phyloP scores from a whole-genome alignment of 2,113 vertebrate genomes.

The Eulacestoma nigropectus region DNA sequence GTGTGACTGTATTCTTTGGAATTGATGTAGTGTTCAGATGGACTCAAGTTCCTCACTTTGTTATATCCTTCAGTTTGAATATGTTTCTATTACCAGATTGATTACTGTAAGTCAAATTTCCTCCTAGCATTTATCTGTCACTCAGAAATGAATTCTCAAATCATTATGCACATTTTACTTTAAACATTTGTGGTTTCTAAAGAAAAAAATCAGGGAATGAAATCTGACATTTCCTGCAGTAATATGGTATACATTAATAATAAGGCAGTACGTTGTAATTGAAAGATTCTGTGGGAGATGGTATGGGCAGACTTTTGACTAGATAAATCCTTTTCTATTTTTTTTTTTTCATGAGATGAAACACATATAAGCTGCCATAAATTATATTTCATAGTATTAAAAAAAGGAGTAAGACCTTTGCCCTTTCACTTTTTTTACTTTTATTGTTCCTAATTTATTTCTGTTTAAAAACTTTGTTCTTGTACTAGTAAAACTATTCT shows the following conservation, averaged over 20 bases:
- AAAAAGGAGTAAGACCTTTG: background rate
- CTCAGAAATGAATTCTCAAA: conserved; percentile 16
- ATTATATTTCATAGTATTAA: conserved; percentile 11
- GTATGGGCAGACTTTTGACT: conserved; percentile 31
- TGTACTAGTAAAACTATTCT: background rate
- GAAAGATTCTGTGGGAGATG: conserved; percentile 52
- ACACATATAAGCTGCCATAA: conserved; percentile 1
- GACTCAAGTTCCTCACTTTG: background rate
- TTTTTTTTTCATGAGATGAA: conserved; percentile 51
- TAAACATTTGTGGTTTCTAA: conserved; percentile 48
- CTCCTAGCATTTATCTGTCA: background rate
- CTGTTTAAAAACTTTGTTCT: background rate
- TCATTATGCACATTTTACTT: conserved; percentile 28
- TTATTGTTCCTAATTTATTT: background rate
- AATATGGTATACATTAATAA: conserved; percentile 59
- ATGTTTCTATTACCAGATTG: background rate
- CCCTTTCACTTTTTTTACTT: background rate
- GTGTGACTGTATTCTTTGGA: background rate
- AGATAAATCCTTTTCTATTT: conserved; percentile 51
- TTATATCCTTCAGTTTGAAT: background rate
- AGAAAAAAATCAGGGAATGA: conserved; percentile 27
- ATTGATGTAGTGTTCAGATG: background rate
- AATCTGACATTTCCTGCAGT: conserved; percentile 44
- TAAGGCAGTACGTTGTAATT: conserved; percentile 28
- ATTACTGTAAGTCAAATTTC: background rate